phyloP scores from a whole-genome alignment of 2,888 invertebrate species.

The Mayetiola destructor region DNA sequence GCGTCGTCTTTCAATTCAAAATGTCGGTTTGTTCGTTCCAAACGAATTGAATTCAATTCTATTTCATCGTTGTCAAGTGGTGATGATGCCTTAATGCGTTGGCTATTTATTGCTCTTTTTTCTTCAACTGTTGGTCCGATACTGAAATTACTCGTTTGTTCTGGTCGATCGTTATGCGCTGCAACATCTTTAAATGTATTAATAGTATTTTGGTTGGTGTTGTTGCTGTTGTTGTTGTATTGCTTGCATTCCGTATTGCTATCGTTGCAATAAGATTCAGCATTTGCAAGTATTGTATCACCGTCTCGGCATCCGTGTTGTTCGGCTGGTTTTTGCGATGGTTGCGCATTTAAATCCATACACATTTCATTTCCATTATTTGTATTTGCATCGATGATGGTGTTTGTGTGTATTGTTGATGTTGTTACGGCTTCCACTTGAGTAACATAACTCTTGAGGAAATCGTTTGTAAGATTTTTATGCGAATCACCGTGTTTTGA shows the following conservation, averaged over 20 bases:
- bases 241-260: neutral
- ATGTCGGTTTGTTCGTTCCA: neutral
- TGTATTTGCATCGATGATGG: neutral
- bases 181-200: neutral
- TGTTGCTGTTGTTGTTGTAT: neutral
- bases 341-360: neutral
- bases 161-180: neutral
- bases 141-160: conserved; percentile 14
- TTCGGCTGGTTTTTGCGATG: neutral
- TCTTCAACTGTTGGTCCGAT: conserved; percentile 14
- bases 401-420: neutral
- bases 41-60: neutral
- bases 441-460: conserved; percentile 1
- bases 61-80: neutral
- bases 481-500: conserved; percentile 7
- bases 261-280: neutral
- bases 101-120: neutral
- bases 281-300: neutral
- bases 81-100: neutral
- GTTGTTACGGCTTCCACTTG: neutral
- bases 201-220: neutral
- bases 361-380: neutral
- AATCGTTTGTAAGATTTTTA: neutral
- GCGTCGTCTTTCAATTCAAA: too few species aligned
- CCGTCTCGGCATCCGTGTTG: neutral